These are phyloP conservation scores for Tragelaphus imberbis DNA, from an alignment of 2,113 vertebrate species.

Conservation along the genomic window DNA sequence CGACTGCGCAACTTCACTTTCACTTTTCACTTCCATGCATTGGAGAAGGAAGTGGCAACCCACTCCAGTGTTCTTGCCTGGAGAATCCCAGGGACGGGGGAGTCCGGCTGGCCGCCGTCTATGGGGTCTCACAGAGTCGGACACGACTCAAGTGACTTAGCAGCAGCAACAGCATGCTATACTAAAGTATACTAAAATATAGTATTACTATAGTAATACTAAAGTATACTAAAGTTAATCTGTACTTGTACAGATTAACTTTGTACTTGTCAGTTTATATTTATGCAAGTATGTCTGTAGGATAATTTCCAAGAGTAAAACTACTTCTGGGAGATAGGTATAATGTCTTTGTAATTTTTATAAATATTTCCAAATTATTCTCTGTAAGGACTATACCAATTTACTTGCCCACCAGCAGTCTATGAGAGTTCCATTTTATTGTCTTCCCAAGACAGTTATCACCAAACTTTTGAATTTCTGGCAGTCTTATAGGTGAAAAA, in stretches of 20 bases:
- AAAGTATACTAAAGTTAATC: too few relatives aligned
- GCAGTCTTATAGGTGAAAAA: neutral
- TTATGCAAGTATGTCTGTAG: neutral
- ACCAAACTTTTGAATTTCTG: neutral
- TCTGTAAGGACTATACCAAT: neutral
- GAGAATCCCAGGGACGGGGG: too few relatives aligned
- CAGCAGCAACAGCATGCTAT: too few relatives aligned
- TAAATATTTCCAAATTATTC: neutral
- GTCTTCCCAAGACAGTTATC: neutral
- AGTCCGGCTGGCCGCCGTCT: too few relatives aligned
- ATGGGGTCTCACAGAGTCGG: too few relatives aligned
- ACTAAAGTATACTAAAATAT: too few relatives aligned
- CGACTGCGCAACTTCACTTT: too few relatives aligned
- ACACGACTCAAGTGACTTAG: too few relatives aligned
- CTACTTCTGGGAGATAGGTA: neutral
- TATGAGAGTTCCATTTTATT: neutral
- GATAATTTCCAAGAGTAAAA: neutral
- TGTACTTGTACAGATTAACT: neutral
- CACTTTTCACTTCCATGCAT: too few relatives aligned
- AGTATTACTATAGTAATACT: too few relatives aligned
- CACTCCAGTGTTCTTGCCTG: too few relatives aligned
- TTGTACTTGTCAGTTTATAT: neutral
- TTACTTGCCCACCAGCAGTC: neutral
- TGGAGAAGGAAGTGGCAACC: too few relatives aligned
- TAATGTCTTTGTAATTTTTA: slow-evolving; percentile 1